Percentiles rank a stretch among this genome's conserved stretches.
Conservation (phyloP, 2,888 invertebrate genomes). For the Yponomeuta evonymella region DNA sequence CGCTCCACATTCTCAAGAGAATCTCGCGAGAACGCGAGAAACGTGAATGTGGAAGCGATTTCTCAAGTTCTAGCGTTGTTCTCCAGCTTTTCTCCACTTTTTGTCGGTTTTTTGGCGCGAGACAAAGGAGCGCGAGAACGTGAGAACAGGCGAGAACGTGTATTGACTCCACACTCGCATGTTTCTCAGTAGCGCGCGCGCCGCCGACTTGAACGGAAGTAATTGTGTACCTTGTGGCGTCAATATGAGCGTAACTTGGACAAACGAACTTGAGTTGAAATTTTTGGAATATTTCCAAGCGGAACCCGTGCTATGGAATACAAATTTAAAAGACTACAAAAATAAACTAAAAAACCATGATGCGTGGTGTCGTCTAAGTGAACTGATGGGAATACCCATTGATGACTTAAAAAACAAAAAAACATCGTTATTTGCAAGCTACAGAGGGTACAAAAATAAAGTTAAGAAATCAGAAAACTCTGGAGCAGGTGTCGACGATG, state of each 20-base stretch:
- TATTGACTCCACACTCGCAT: neutral
- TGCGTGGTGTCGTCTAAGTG: slow-evolving; percentile 15
- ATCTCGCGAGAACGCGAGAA: slow-evolving; percentile 14
- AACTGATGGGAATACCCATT: slow-evolving; percentile 14
- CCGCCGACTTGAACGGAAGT: no score
- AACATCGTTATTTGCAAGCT: slow-evolving; percentile 19
- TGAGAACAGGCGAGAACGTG: slow-evolving; percentile 21
- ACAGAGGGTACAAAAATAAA: slow-evolving; percentile 19
- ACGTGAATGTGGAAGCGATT: slow-evolving; percentile 19
- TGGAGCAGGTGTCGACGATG: slow-evolving; percentile 18
- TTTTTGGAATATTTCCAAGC: neutral
- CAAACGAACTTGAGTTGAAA: no score
- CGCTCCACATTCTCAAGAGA: no score
- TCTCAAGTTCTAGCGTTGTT: slow-evolving; percentile 15
- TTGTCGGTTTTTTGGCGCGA: slow-evolving; percentile 19
- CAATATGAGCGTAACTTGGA: no score
- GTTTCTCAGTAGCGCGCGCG: no score
- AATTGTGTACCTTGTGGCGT: no score
- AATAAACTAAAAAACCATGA: slow-evolving; percentile 18
- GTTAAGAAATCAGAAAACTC: slow-evolving; percentile 19
- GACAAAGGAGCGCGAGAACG: slow-evolving; percentile 20
- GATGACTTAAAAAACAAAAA: slow-evolving; percentile 19
- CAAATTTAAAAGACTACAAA: slow-evolving; percentile 17
- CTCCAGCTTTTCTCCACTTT: slow-evolving; percentile 17
- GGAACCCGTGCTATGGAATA: slow-evolving; percentile 18